Percentiles rank a stretch among this genome's conserved stretches.
These are phyloP conservation scores for Eueides isabella DNA, from an alignment of 1,140 invertebrate species.

Conservation along the genomic window DNA sequence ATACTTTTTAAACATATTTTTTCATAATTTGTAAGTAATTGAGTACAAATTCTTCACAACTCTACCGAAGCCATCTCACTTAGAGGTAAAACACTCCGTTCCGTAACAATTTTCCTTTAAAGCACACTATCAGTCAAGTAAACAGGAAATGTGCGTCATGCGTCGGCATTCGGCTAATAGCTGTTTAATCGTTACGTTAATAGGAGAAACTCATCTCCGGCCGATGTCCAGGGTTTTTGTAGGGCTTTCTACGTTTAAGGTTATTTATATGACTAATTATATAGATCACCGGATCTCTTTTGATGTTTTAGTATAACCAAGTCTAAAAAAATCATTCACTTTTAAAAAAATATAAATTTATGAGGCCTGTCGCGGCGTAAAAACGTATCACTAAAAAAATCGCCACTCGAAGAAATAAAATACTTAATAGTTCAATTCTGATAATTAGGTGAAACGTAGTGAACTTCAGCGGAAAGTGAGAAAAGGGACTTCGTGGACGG, in stretches of 20 bases:
- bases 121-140: constrained; percentile 52
- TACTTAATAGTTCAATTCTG: no score
- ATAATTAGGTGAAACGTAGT: no score
- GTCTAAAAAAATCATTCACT: background rate
- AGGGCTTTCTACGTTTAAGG: constrained; percentile 53
- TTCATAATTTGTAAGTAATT: background rate
- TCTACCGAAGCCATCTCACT: no score
- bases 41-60: background rate
- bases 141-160: constrained; percentile 60
- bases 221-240: constrained; percentile 51
- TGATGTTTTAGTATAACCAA: background rate
- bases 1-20: no score
- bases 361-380: no score
- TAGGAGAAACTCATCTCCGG: constrained; percentile 68
- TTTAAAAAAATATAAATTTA: no score
- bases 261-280: constrained; percentile 38
- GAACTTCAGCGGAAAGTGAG: no score
- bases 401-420: no score
- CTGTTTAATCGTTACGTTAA: constrained; percentile 71
- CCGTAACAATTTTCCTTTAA: background rate
- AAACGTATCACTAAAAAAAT: no score
- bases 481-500: no score
- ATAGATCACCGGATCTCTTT: constrained; percentile 17
- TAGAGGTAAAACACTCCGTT: background rate
- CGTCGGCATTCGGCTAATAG: constrained; percentile 67